Evolutionary conservation across 1,140 invertebrate species (phyloP).

Genomic region (Polypedilum pembai): DNA sequence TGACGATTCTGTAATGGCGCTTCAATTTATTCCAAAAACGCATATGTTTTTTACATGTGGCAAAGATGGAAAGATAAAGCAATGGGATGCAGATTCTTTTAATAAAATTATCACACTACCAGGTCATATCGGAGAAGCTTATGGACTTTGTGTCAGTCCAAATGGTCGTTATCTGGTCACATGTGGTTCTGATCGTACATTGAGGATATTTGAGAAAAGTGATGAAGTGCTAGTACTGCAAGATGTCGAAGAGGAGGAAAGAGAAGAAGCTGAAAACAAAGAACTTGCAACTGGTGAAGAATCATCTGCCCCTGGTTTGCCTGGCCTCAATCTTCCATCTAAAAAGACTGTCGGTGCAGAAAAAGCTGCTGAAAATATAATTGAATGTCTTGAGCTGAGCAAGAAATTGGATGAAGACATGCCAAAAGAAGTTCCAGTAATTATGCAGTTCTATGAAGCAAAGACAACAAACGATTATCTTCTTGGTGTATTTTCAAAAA

Average conservation of each 20-base stretch:
- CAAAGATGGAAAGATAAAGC: slow-evolving; percentile 88
- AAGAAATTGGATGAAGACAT: slow-evolving; percentile 55
- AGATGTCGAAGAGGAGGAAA: slow-evolving; percentile 81
- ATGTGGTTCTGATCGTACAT: slow-evolving; percentile 80
- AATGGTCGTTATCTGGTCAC: slow-evolving; percentile 74
- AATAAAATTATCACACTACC: slow-evolving; percentile 84
- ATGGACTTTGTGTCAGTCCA: slow-evolving; percentile 65
- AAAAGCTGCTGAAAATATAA: slow-evolving; percentile 77
- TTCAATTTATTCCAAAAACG: slow-evolving; percentile 83
- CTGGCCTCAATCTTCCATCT: slow-evolving; percentile 71
- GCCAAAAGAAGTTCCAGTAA: slow-evolving; percentile 51
- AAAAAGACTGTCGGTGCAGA: slow-evolving; percentile 87
- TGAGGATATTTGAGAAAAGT: slow-evolving; percentile 81
- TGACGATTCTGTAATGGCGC: slow-evolving; percentile 84
- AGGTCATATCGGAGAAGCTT: slow-evolving; percentile 74
- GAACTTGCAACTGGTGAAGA: slow-evolving; percentile 63
- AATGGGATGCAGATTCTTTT: slow-evolving; percentile 95
- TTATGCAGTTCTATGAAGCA: slow-evolving; percentile 72
- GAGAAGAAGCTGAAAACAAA: slow-evolving; percentile 63
- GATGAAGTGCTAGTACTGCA: slow-evolving; percentile 84
- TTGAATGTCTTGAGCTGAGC: slow-evolving; percentile 81
- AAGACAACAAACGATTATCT: slow-evolving; percentile 70
- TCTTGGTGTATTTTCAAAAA: slow-evolving; percentile 65
- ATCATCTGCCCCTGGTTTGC: slow-evolving; percentile 56
- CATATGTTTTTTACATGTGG: slow-evolving; percentile 90